Conservation (phyloP, 2,888 invertebrate species). For the Onchidella celtica region DNA sequence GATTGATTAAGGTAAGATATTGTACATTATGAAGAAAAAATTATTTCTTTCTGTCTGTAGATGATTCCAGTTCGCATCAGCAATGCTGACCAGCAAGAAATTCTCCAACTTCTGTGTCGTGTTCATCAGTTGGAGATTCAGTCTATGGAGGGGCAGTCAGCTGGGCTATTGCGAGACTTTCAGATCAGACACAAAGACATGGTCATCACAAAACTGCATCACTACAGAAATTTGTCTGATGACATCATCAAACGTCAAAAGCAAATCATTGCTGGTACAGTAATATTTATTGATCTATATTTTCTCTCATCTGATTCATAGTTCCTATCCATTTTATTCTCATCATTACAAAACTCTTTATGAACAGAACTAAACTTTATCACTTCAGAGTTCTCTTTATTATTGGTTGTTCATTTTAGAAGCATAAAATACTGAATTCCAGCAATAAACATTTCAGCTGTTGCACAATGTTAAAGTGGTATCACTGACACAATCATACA, state of each 20-base stretch:
- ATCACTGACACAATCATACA: too few species aligned
- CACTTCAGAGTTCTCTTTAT: too few species aligned
- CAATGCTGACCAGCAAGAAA: constrained; percentile 94
- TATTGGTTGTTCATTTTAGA: too few species aligned
- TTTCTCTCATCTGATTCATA: neutral
- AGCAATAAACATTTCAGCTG: too few species aligned
- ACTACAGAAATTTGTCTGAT: constrained; percentile 92
- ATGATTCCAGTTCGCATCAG: constrained; percentile 91
- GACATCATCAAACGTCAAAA: constrained; percentile 95
- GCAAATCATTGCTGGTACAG: constrained; percentile 89
- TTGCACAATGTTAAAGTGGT: too few species aligned
- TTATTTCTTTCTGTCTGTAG: too few species aligned
- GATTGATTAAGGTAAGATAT: too few species aligned
- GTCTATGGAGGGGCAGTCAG: constrained; percentile 91
- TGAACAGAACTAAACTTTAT: too few species aligned
- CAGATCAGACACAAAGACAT: constrained; percentile 92
- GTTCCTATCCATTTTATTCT: too few species aligned
- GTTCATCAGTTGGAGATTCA: constrained; percentile 97
- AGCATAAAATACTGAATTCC: too few species aligned
- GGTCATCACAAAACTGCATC: constrained; percentile 89
- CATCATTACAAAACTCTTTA: too few species aligned
- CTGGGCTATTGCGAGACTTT: constrained; percentile 91
- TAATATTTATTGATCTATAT: neutral
- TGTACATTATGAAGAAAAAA: too few species aligned
- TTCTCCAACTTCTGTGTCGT: constrained; percentile 91